A percentile compares a stretch with the other conserved stretches of the same genome.
These are phyloP conservation scores for Panagrolaimus sp. DNA, from an alignment of 1,140 invertebrate genomes.

Conservation along the genomic window DNA sequence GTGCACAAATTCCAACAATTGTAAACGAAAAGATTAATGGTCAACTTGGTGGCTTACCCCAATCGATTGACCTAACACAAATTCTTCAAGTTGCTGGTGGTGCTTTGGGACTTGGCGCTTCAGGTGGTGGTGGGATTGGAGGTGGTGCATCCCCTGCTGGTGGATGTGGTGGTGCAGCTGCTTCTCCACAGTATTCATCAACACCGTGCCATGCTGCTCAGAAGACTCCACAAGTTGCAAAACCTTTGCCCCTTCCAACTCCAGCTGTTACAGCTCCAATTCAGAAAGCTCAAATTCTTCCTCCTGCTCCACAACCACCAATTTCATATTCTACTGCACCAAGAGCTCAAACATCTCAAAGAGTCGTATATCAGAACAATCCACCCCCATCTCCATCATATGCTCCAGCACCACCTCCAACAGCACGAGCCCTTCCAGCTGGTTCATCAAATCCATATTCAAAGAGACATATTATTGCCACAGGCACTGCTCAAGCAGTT, in stretches of 20 bases:
- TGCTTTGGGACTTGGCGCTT: slow-evolving; percentile 30
- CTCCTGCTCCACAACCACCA: slow-evolving; percentile 3
- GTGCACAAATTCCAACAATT: slow-evolving; percentile 41
- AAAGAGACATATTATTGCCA: neutral
- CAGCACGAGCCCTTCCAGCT: neutral
- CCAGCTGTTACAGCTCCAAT: slow-evolving; percentile 5
- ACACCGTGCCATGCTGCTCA: neutral
- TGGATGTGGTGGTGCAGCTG: slow-evolving; percentile 2
- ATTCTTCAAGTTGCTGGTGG: slow-evolving; percentile 35
- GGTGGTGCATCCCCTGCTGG: neutral
- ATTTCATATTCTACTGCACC: neutral
- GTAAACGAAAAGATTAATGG: slow-evolving; percentile 51
- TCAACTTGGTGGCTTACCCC: slow-evolving; percentile 45
- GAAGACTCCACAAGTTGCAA: slow-evolving; percentile 10
- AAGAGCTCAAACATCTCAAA: neutral
- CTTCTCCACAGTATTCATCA: slow-evolving; percentile 9
- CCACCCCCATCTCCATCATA: slow-evolving; percentile 11
- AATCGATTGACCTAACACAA: slow-evolving; percentile 48
- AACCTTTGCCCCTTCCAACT: neutral
- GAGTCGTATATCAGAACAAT: neutral
- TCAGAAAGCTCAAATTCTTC: neutral
- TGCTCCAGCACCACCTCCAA: slow-evolving; percentile 16
- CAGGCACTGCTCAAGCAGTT: no score
- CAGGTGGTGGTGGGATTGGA: slow-evolving; percentile 12
- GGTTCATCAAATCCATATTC: neutral